These are phyloP conservation scores for Prunella himalayana DNA, from an alignment of 2,113 vertebrate species.

Conservation along the genomic window DNA sequence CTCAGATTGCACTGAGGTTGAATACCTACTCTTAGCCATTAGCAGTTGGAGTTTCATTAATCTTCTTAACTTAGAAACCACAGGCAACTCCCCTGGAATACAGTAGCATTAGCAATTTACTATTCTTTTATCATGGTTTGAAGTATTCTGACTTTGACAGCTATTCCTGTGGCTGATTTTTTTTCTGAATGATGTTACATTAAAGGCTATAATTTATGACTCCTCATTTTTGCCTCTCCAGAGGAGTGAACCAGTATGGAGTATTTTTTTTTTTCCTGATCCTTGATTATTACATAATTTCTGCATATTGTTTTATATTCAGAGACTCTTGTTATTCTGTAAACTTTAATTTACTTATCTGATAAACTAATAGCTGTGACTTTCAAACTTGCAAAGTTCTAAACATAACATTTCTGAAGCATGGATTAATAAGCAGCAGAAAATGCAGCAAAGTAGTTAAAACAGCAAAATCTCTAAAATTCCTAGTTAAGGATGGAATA, in stretches of 20 bases:
- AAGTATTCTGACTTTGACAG: not conserved
- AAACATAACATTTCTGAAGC: not conserved
- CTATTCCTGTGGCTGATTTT: not conserved
- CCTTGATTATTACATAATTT: not conserved
- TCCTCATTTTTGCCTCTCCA: not conserved
- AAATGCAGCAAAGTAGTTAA: not conserved
- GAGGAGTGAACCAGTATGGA: not conserved
- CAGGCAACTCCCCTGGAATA: not conserved
- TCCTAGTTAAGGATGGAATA: not conserved
- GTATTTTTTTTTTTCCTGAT: not conserved
- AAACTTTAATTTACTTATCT: not conserved
- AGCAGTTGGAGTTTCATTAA: constrained; percentile 43
- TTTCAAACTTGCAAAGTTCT: not conserved
- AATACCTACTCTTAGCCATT: constrained; percentile 18
- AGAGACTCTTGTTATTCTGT: not conserved
- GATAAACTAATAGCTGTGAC: not conserved
- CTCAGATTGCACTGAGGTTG: constrained; percentile 1
- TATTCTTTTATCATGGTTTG: not conserved
- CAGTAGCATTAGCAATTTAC: not conserved
- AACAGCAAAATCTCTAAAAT: not conserved
- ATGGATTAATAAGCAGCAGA: not conserved
- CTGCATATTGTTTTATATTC: not conserved
- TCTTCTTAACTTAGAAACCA: constrained; percentile 34
- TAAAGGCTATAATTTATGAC: not conserved
- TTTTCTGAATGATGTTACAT: not conserved